Base-by-base conservation (phyloP, 2,797 vertebrate species). In the Peromyscus eremicus region DNA sequence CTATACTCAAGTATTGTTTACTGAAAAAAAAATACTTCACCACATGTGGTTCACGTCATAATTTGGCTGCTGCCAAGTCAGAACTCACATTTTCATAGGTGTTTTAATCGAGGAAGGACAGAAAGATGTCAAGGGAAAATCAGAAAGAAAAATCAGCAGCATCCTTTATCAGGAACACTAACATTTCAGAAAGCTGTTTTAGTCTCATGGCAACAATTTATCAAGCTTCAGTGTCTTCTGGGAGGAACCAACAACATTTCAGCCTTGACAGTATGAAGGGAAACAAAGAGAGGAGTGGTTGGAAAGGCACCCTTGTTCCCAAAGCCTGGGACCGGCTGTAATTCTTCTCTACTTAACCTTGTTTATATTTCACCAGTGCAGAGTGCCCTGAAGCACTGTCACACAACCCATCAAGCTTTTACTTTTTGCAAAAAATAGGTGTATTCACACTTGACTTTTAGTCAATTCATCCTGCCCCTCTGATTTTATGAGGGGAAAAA, bases 381-480 rank as follows among this genome's bases (percentile, higher is more conserved):
- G 73, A 82, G 25, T 87, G 32, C 6, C 66, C 37, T 68, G 17
- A 62, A 94, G n/a, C 17, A 66, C 66, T 13, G 37, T n/a, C 88
- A 79, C 19, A 9, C 40, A 90, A 66, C 2, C 40, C 64, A 68
- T 75, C 70, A 68, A 79, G 29, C 11, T 81, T 87, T 62, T 62
- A 32, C 0, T 68, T 86, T 52, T 93, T 83, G 32, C 79, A 37
- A 94, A 92, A 37, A 77, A 52, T 83, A 40, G 4, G 2, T 9
- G 6, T 84, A 16, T 76, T 95, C 77, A 92, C 14, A 71, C 6
- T 86, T 89, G 57, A 93, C 29, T 73, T 87, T 94, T 46, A 60
- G 55, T 94, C 14, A 52, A 3, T 82, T 94, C 21, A 27, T 70
- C 77, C 8, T 73, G 93, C 17, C 77, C 34, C 10, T 93, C 6